Evolutionary conservation across 23 tunicate species (phyloP).

Genomic region (Ciona savignyi): DNA sequence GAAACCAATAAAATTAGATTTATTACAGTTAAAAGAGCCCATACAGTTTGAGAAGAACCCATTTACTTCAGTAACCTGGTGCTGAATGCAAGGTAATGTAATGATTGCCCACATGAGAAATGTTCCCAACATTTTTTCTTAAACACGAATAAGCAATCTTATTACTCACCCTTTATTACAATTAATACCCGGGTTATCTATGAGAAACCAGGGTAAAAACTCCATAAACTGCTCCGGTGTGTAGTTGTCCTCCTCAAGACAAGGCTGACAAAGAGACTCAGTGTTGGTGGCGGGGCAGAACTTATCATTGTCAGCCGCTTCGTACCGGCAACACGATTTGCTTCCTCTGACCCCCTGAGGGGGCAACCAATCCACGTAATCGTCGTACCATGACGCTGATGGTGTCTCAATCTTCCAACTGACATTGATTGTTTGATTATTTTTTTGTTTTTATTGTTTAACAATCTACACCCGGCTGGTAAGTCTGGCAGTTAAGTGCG

Average conservation of each 20-base stretch:
- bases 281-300: slow-evolving; percentile 79
- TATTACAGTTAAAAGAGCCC: too few relatives aligned
- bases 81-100: too few relatives aligned
- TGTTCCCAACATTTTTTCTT: too few relatives aligned
- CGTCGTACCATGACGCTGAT: slow-evolving; percentile 97
- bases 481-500: too few relatives aligned
- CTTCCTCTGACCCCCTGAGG: slow-evolving; percentile 25
- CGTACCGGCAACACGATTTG: slow-evolving; percentile 66
- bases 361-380: slow-evolving; percentile 86
- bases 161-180: slow-evolving; percentile 80
- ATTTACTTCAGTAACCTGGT: too few relatives aligned
- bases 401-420: slow-evolving; percentile 94
- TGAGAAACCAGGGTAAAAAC: slow-evolving; percentile 87
- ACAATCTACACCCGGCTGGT: too few relatives aligned
- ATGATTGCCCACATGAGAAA: too few relatives aligned
- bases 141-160: too few relatives aligned
- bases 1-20: too few relatives aligned
- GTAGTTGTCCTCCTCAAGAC: slow-evolving; percentile 19
- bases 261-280: slow-evolving; percentile 14
- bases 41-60: too few relatives aligned
- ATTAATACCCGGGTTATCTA: slow-evolving; percentile 75
- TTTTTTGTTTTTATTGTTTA: too few relatives aligned
- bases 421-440: neutral
- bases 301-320: neutral
- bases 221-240: slow-evolving; percentile 61